These are phyloP conservation scores for Cheiracanthium punctorium DNA, from an alignment of 2,888 invertebrate genomes.

Conservation along the genomic window DNA sequence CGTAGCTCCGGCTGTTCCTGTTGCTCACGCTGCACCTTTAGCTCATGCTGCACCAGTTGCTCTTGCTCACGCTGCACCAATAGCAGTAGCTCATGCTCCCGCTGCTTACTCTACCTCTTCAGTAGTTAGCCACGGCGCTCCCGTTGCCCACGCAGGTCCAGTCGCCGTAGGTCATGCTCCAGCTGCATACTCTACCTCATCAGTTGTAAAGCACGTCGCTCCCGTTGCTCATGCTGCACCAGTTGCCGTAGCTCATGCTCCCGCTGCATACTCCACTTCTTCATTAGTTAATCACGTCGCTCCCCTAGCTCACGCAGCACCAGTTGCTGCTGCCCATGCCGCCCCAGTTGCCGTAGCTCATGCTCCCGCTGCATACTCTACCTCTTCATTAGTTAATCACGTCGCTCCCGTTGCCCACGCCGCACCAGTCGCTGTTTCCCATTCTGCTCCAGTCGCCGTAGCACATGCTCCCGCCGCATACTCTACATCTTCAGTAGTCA, in stretches of 20 bases:
- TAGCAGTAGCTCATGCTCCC: not conserved
- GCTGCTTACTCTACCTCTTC: not conserved
- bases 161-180: not conserved
- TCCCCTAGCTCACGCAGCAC: conserved; percentile 17
- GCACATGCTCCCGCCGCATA: not conserved
- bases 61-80: not conserved
- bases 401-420: not conserved
- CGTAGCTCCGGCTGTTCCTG: not conserved
- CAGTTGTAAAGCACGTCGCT: not conserved
- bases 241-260: not conserved
- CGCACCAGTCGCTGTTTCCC: not conserved
- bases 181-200: not conserved
- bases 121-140: conserved; percentile 23
- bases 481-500: not conserved
- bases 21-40: conserved; percentile 16
- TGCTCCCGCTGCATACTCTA: conserved; percentile 41
- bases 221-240: not conserved
- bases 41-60: conserved; percentile 24
- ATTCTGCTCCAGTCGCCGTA: not conserved
- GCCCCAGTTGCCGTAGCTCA: conserved; percentile 14
- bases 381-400: not conserved
- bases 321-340: conserved; percentile 22
- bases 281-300: conserved; percentile 22
- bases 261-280: not conserved
- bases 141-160: not conserved